Conservation (phyloP, 2,113 vertebrate species). For the Forbesichthys papilliferus region DNA sequence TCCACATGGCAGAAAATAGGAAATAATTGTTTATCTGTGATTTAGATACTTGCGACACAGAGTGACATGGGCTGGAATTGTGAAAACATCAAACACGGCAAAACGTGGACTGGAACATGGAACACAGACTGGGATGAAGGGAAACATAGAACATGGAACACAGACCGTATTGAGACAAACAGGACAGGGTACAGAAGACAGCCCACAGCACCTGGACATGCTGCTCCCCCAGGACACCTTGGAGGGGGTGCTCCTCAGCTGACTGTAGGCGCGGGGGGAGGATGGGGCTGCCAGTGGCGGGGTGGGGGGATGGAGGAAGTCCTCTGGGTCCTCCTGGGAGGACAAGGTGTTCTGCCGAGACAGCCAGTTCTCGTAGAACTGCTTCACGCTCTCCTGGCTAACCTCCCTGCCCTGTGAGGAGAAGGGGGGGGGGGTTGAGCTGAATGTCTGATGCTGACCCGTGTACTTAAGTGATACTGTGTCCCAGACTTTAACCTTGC, state of each 20-base stretch:
- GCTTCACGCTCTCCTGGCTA: slow-evolving; percentile 71
- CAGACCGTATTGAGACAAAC: neutral
- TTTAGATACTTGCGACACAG: too few relatives aligned
- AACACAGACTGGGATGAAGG: too few relatives aligned
- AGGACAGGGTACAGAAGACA: neutral
- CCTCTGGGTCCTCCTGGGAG: slow-evolving; percentile 37
- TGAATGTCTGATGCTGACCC: too few relatives aligned
- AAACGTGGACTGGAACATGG: too few relatives aligned
- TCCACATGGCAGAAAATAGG: too few relatives aligned
- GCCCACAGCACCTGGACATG: slow-evolving; percentile 70
- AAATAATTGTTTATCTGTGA: too few relatives aligned
- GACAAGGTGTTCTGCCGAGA: slow-evolving; percentile 60
- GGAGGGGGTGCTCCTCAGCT: slow-evolving; percentile 56
- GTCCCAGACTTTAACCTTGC: too few relatives aligned
- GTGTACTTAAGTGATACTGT: too few relatives aligned
- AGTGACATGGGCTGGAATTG: too few relatives aligned
- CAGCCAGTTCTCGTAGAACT: slow-evolving; percentile 66
- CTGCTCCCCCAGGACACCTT: slow-evolving; percentile 75
- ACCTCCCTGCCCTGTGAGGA: slow-evolving; percentile 72
- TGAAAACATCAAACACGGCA: too few relatives aligned
- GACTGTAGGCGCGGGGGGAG: slow-evolving; percentile 38
- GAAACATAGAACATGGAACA: too few relatives aligned
- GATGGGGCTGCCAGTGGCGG: slow-evolving; percentile 32
- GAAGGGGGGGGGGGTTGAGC: neutral
- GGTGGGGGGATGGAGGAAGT: neutral